These are phyloP conservation scores for Liolophura sinensis DNA, from an alignment of 1,140 invertebrate species.

Conservation along the genomic window DNA sequence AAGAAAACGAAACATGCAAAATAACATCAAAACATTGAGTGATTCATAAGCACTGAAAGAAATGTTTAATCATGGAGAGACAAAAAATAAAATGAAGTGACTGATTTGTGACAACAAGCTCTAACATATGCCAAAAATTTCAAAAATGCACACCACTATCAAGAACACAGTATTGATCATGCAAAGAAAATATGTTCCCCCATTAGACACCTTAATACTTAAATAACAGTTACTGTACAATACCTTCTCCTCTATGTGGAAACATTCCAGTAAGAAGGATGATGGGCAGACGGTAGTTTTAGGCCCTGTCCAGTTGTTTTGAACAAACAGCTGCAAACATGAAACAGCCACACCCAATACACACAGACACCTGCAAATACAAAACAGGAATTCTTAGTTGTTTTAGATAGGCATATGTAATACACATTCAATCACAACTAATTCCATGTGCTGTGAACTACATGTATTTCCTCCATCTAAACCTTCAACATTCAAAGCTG, in stretches of 20 bases:
- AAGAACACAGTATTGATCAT: constrained; percentile 7
- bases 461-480: too few relatives aligned
- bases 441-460: too few relatives aligned
- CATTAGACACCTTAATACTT: not conserved
- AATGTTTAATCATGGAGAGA: too few relatives aligned
- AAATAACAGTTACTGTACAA: not conserved
- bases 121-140: too few relatives aligned
- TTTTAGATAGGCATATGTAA: too few relatives aligned
- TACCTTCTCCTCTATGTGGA: constrained; percentile 22
- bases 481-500: too few relatives aligned
- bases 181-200: not conserved
- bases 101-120: too few relatives aligned
- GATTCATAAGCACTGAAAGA: too few relatives aligned
- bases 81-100: too few relatives aligned
- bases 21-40: too few relatives aligned
- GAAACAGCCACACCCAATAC: constrained; percentile 63
- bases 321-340: constrained; percentile 73
- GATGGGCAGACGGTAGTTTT: constrained; percentile 38
- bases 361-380: constrained; percentile 38
- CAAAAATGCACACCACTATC: not conserved
- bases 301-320: constrained; percentile 82
- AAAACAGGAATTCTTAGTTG: not conserved
- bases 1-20: not conserved
- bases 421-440: too few relatives aligned
- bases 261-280: constrained; percentile 20